phyloP scores from a whole-genome alignment of 2,797 vertebrate species.

The Phaenicophaeus curvirostris region DNA sequence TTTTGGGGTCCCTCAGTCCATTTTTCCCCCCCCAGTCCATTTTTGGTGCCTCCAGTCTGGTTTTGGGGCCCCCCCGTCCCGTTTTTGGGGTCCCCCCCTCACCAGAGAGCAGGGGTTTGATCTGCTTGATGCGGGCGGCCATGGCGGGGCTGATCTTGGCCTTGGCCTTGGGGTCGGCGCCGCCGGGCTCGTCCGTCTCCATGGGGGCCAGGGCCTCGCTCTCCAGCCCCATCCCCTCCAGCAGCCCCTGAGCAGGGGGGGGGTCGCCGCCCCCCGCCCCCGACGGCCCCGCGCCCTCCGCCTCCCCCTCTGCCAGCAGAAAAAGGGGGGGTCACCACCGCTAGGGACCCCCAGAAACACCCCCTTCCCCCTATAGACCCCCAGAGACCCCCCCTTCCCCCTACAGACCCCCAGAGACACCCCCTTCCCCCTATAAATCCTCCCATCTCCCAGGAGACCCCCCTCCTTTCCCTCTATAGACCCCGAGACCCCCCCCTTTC shows the following conservation, averaged over 20 bases:
- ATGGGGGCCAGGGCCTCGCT: conserved; percentile 92
- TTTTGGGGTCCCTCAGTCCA: too few relatives aligned
- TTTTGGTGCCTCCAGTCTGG: too few relatives aligned
- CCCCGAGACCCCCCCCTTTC: too few relatives aligned
- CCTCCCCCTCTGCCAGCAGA: conserved; percentile 83
- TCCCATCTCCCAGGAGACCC: too few relatives aligned
- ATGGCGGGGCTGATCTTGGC: conserved; percentile 96
- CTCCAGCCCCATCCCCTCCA: conserved; percentile 94
- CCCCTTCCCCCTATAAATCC: too few relatives aligned
- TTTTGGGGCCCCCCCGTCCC: too few relatives aligned
- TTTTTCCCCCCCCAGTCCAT: too few relatives aligned
- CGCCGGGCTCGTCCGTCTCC: conserved; percentile 94
- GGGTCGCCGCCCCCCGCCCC: conserved; percentile 67
- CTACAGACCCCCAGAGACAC: too few relatives aligned
- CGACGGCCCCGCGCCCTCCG: conserved; percentile 69
- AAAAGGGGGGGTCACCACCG: too few relatives aligned
- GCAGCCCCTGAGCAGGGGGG: conserved; percentile 86
- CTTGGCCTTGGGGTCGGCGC: conserved; percentile 89
- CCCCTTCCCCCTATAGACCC: not conserved
- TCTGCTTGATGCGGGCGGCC: conserved; percentile 97
- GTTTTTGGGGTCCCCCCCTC: too few relatives aligned
- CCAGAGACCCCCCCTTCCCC: too few relatives aligned
- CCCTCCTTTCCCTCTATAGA: too few relatives aligned
- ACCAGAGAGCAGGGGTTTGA: conserved; percentile 95
- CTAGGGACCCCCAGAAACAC: not conserved